phyloP scores from a whole-genome alignment of 2,888 invertebrate species.

The Oligia fasciuncula region DNA sequence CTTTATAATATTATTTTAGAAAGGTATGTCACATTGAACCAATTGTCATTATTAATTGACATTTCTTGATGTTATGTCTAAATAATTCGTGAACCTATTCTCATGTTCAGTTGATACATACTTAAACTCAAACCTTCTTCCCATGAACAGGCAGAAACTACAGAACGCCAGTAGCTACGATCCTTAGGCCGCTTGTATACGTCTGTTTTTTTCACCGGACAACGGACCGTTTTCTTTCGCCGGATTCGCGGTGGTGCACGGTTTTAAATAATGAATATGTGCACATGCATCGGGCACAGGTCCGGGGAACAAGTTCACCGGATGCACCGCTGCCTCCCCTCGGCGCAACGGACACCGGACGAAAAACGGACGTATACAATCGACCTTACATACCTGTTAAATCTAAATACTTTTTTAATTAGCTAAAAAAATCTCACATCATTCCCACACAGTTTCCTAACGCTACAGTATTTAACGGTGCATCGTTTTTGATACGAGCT shows the following conservation, averaged over 20 bases:
- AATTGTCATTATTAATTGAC: background rate
- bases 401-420: background rate
- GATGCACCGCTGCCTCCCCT: no score
- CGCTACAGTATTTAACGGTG: conserved; percentile 44
- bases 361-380: no score
- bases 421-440: background rate
- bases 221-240: no score
- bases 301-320: no score
- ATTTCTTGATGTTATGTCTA: background rate
- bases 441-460: conserved; percentile 1
- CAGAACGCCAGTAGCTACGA: background rate
- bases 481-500: conserved; percentile 48
- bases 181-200: background rate
- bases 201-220: no score
- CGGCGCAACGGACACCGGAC: no score
- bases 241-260: no score
- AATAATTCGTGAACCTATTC: background rate
- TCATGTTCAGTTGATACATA: background rate
- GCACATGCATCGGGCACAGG: no score
- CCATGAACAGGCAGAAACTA: background rate
- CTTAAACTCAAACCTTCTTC: background rate
- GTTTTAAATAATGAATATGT: no score
- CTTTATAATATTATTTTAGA: no score
- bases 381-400: background rate
- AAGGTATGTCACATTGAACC: background rate